Evolutionary conservation across 1,140 invertebrate genomes (phyloP).

Genomic region (Solenopsis invicta): DNA sequence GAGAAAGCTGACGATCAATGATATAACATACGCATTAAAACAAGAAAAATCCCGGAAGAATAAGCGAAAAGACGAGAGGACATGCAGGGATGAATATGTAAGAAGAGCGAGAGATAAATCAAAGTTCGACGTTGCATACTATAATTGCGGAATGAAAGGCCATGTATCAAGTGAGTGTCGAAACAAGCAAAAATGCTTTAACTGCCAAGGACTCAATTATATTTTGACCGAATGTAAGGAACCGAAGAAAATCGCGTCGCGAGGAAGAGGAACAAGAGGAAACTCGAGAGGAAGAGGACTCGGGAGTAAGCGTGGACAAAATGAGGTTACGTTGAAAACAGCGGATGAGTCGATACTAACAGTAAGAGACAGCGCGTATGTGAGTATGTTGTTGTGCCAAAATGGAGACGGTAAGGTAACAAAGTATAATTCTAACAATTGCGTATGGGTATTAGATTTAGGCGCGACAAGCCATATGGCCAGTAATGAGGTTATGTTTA

Average conservation of each 20-base stretch:
- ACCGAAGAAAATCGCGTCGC: background rate
- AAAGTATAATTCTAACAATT: too few species aligned
- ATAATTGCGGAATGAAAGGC: constrained; percentile 32
- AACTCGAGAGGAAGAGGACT: too few species aligned
- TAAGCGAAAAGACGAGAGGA: background rate
- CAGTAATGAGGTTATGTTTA: too few species aligned
- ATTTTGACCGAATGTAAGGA: constrained; percentile 9
- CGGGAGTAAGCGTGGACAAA: background rate
- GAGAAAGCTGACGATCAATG: background rate
- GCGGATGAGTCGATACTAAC: constrained; percentile 8
- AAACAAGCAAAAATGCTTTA: constrained; percentile 6
- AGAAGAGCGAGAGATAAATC: constrained; percentile 37
- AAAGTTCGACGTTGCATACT: background rate
- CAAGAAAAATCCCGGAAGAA: constrained; percentile 16
- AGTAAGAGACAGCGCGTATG: too few species aligned
- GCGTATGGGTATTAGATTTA: too few species aligned
- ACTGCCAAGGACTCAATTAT: constrained; percentile 14
- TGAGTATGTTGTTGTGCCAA: too few species aligned
- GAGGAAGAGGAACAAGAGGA: too few species aligned
- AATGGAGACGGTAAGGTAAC: too few species aligned
- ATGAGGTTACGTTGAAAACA: background rate
- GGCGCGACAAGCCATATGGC: too few species aligned
- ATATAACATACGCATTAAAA: constrained; percentile 35
- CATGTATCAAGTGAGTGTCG: background rate
- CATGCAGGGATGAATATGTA: constrained; percentile 14